A percentile compares a stretch with the other conserved stretches of the same genome.
phyloP scores from a whole-genome alignment of 2,888 invertebrate species.

The Drosophila meridiana region DNA sequence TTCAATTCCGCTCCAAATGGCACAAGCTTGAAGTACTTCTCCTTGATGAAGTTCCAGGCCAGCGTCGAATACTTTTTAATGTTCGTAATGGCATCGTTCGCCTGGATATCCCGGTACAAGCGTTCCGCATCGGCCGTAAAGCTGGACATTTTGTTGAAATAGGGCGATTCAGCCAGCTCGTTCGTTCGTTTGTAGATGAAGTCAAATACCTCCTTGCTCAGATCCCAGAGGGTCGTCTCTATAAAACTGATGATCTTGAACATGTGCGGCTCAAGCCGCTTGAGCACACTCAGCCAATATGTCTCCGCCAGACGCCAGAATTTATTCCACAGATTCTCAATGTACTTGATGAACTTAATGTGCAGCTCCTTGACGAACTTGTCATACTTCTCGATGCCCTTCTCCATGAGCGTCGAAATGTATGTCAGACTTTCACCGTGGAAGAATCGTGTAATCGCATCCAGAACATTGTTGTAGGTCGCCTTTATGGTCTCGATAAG shows the following conservation, averaged over 20 bases:
- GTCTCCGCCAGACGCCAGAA: slow-evolving; percentile 88
- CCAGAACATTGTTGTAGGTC: slow-evolving; percentile 89
- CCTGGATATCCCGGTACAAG: slow-evolving; percentile 91
- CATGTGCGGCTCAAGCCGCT: slow-evolving; percentile 91
- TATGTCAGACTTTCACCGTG: slow-evolving; percentile 92
- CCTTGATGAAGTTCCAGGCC: slow-evolving; percentile 88
- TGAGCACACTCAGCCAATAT: slow-evolving; percentile 91
- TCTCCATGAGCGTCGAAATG: slow-evolving; percentile 89
- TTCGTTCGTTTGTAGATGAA: slow-evolving; percentile 92
- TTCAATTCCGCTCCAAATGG: slow-evolving; percentile 89
- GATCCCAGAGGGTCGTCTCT: slow-evolving; percentile 90
- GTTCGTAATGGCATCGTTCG: slow-evolving; percentile 92
- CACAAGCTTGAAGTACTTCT: slow-evolving; percentile 89
- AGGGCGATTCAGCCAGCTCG: slow-evolving; percentile 92
- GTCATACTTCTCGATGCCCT: slow-evolving; percentile 91
- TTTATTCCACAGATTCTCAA: slow-evolving; percentile 91
- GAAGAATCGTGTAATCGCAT: slow-evolving; percentile 89
- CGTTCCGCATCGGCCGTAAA: slow-evolving; percentile 93
- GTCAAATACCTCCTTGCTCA: slow-evolving; percentile 90
- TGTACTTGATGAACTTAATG: slow-evolving; percentile 88
- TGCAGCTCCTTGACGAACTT: slow-evolving; percentile 92
- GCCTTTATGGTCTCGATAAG: slow-evolving; percentile 88
- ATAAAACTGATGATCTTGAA: slow-evolving; percentile 91
- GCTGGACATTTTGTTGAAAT: slow-evolving; percentile 92
- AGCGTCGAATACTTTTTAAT: slow-evolving; percentile 91